Conservation (phyloP, 2,888 invertebrate genomes). For the Lymantria monacha region DNA sequence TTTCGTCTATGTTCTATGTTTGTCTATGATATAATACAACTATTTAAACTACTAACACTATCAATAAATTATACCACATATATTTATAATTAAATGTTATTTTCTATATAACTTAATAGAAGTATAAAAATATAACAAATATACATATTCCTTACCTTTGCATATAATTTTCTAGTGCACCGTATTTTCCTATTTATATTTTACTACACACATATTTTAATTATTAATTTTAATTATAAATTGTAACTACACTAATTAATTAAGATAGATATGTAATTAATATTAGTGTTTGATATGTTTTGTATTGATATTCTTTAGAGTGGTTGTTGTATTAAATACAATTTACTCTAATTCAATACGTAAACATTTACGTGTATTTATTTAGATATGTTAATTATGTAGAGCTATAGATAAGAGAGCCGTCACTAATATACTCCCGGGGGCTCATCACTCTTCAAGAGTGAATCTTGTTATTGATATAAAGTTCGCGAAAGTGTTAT, state of each 20-base stretch:
- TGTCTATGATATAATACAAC: no score
- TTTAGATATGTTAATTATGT: slow-evolving; percentile 43
- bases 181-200: slow-evolving; percentile 4
- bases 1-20: not conserved
- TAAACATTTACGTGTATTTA: slow-evolving; percentile 36
- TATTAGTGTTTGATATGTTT: slow-evolving; percentile 73
- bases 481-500: slow-evolving; percentile 6
- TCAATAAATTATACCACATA: no score
- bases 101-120: not conserved
- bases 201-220: slow-evolving; percentile 8
- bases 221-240: not conserved
- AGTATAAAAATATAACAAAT: not conserved
- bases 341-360: slow-evolving; percentile 70
- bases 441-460: slow-evolving; percentile 72
- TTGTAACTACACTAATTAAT: not conserved
- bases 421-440: slow-evolving; percentile 39
- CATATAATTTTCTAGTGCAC: slow-evolving; percentile 6
- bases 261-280: slow-evolving; percentile 18
- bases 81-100: no score
- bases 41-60: no score
- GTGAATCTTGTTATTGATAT: not conserved
- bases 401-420: slow-evolving; percentile 16
- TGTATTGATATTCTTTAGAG: slow-evolving; percentile 80
- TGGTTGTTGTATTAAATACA: slow-evolving; percentile 73
- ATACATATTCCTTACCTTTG: slow-evolving; percentile 15